phyloP scores from a whole-genome alignment of 2,888 invertebrate species.

The Xanthorhoe designata region DNA sequence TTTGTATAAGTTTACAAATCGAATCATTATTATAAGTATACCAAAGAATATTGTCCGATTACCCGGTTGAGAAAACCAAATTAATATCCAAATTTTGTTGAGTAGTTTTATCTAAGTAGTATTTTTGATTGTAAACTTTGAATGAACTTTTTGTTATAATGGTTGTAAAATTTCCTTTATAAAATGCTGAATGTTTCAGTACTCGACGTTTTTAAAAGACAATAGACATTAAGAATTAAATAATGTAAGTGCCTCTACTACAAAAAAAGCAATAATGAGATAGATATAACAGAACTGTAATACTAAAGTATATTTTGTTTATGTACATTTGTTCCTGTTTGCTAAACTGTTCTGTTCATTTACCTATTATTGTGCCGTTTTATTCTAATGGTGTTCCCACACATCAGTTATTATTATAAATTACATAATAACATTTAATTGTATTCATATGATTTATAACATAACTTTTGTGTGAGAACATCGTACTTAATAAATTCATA shows the following conservation, averaged over 20 bases:
- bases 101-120: slow-evolving; percentile 14
- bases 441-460: too few relatives aligned
- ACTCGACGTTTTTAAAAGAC: slow-evolving; percentile 18
- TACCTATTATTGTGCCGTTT: slow-evolving; percentile 22
- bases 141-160: slow-evolving; percentile 13
- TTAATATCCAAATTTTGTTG: slow-evolving; percentile 21
- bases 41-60: slow-evolving; percentile 37
- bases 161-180: slow-evolving; percentile 1
- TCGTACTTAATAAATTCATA: slow-evolving; percentile 6
- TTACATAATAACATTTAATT: too few relatives aligned
- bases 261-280: slow-evolving; percentile 25
- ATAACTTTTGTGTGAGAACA: neutral
- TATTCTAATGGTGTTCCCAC: slow-evolving; percentile 3
- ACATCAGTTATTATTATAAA: neutral
- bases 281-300: slow-evolving; percentile 3
- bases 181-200: slow-evolving; percentile 6
- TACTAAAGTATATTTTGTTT: slow-evolving; percentile 11
- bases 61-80: slow-evolving; percentile 30
- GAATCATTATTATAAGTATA: slow-evolving; percentile 30
- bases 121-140: slow-evolving; percentile 14
- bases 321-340: slow-evolving; percentile 14
- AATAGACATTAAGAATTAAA: slow-evolving; percentile 22
- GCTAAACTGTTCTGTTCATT: slow-evolving; percentile 13
- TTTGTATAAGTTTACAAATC: slow-evolving; percentile 17
- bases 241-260: slow-evolving; percentile 30